A percentile compares a stretch with the other conserved stretches of the same genome.
These are phyloP conservation scores for Eupleurogrammus muticus DNA, from an alignment of 2,797 vertebrate genomes.

Conservation along the genomic window DNA sequence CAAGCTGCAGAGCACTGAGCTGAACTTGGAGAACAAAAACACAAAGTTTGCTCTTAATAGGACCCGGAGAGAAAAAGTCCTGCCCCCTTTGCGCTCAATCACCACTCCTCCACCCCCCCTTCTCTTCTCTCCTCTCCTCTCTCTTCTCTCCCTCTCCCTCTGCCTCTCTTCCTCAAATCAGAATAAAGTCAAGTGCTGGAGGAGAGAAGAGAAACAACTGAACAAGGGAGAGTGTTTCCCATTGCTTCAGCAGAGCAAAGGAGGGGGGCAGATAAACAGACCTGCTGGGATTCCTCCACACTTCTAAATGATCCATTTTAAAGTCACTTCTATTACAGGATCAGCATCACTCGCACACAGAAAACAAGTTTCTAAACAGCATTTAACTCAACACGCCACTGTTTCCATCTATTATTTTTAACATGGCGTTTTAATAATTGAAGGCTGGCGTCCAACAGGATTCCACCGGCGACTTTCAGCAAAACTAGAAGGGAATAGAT, in stretches of 20 bases:
- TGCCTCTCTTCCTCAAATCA: constrained; percentile 63
- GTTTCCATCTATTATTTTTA: constrained; percentile 62
- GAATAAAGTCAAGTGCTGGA: constrained; percentile 72
- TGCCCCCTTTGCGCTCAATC: constrained; percentile 84
- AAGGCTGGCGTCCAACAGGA: constrained; percentile 39
- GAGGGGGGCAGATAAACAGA: constrained; percentile 15
- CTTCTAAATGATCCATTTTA: background rate
- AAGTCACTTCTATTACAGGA: background rate
- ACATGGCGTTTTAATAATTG: constrained; percentile 74
- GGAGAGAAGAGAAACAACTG: constrained; percentile 39
- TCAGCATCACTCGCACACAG: constrained; percentile 2
- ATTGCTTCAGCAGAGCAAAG: constrained; percentile 26
- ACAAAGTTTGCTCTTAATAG: constrained; percentile 88
- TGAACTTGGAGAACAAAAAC: constrained; percentile 87
- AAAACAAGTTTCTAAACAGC: constrained; percentile 10
- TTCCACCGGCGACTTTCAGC: constrained; percentile 43
- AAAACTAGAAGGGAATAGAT: constrained; percentile 64
- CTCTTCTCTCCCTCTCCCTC: constrained; percentile 30
- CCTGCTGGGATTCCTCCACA: constrained; percentile 10
- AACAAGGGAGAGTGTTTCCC: constrained; percentile 57
- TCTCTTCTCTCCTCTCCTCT: constrained; percentile 21
- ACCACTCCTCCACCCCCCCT: constrained; percentile 67
- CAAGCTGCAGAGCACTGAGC: constrained; percentile 69
- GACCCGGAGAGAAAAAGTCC: constrained; percentile 80
- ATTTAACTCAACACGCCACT: background rate